Percentiles rank a stretch among this genome's conserved stretches.
Evolutionary conservation across 2,797 vertebrate species (phyloP).

Genomic region (Masticophis lateralis): DNA sequence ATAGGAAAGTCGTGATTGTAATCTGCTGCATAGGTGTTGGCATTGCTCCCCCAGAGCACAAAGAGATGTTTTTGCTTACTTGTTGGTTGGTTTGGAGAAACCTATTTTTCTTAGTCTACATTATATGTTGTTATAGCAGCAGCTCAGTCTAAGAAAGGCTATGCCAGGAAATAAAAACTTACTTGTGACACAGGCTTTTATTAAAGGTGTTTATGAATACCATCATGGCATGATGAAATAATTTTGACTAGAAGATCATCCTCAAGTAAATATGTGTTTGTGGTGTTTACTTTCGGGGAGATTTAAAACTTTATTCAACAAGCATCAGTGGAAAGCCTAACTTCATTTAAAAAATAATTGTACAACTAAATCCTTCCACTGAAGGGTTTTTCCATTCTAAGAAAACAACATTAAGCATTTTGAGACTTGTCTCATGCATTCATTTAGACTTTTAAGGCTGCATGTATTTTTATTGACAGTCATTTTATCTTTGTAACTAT

Average conservation of each 20-base stretch:
- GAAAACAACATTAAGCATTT: neutral
- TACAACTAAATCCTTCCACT: neutral
- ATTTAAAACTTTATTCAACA: conserved; percentile 25
- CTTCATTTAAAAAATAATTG: conserved; percentile 14
- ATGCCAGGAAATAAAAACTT: conserved; percentile 3
- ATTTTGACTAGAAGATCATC: conserved; percentile 47
- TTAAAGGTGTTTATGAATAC: conserved; percentile 53
- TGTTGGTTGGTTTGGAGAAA: neutral
- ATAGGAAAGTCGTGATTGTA: neutral
- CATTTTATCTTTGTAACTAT: neutral
- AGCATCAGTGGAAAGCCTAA: conserved; percentile 35
- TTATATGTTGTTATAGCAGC: conserved; percentile 21
- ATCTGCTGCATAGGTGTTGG: neutral
- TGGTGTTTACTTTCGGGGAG: conserved; percentile 40
- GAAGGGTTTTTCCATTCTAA: neutral
- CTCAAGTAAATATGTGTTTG: conserved; percentile 54
- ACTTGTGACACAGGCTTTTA: conserved; percentile 49
- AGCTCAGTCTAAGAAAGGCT: conserved; percentile 15
- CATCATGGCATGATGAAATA: conserved; percentile 35
- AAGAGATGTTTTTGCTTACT: neutral
- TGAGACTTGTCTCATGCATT: neutral
- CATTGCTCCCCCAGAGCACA: neutral
- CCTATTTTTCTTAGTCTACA: neutral
- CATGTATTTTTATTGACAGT: neutral
- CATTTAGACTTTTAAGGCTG: fast-evolving